A percentile compares a stretch with the other conserved stretches of the same genome.
These are phyloP conservation scores for Chaitophorus viminalis DNA, from an alignment of 2,888 invertebrate genomes.

Conservation along the genomic window DNA sequence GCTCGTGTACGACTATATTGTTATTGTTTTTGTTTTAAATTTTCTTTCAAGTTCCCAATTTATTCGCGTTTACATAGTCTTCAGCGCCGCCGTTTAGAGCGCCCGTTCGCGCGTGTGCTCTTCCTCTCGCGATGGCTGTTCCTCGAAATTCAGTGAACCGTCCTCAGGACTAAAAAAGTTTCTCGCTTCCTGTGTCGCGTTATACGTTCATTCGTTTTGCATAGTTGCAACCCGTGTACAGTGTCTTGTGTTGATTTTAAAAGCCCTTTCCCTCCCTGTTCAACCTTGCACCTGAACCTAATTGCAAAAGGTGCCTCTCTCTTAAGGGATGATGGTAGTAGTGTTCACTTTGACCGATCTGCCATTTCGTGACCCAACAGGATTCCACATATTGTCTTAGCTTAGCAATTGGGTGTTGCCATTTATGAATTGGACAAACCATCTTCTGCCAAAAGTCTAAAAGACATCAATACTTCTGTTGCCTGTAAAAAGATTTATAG, in stretches of 20 bases:
- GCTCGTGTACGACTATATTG: neutral
- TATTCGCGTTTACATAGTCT: neutral
- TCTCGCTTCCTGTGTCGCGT: too few species aligned
- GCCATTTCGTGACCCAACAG: neutral
- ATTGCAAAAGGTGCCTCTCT: neutral
- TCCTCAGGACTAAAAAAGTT: too few species aligned
- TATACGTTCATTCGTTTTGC: too few species aligned
- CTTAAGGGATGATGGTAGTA: neutral
- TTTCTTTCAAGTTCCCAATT: neutral
- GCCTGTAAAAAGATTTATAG: too few species aligned
- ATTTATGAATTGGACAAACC: neutral
- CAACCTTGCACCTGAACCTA: neutral
- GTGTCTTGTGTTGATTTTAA: too few species aligned
- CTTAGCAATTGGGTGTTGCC: neutral
- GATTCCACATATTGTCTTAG: neutral
- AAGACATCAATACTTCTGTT: neutral
- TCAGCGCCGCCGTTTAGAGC: neutral
- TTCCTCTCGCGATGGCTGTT: too few species aligned
- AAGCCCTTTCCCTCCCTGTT: neutral
- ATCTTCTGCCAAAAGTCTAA: neutral
- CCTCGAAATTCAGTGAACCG: too few species aligned
- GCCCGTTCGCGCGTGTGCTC: too few species aligned
- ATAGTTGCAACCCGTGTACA: too few species aligned
- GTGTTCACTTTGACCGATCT: neutral
- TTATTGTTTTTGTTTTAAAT: neutral